Base-by-base conservation (phyloP, 2,797 vertebrate species). In the Nannoperca obscura region DNA sequence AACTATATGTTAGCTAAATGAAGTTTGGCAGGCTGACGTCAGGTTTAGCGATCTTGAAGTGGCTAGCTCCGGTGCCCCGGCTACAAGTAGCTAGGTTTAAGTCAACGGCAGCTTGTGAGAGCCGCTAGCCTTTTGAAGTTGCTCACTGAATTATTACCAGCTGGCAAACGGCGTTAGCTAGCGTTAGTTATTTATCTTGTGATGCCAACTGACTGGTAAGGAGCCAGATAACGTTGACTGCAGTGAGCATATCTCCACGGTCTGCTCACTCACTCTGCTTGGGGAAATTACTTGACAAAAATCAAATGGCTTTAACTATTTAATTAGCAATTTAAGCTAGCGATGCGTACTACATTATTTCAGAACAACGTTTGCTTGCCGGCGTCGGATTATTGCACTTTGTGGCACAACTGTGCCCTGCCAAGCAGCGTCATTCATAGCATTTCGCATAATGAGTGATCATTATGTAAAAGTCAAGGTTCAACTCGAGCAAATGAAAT, bases 401-500 rank as follows among this genome's bases (percentile, higher is more conserved):
- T 19, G 59, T 40, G 87, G 80, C 67, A 58, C 80, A 15, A 15
- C 64, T 11, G 85, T 74, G 74, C 81, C 77, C 80, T 75, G 83
- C 27, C 75, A 71, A 46, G 74, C 76, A 27, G 81, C 76, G 40
- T 74, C 75, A 20, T 50, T 58, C 70, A 2, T 34, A 65, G 68
- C 67, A 22, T 76, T 67, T 57, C 40, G 32, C 81, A 92, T 73
- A 55, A 96, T 95, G 94, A 93, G 85, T 75, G 93, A 95, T 75
- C 82, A 86, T 64, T 80, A 93, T 93, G 93, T 78, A 13, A 85
- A 91, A 79, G 90, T 88, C 12, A 86, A 85, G 66, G 79, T 88
- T 76, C 88, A 93, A 52, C 80, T 90, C 13, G 90, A 94, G 65
- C 90, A 89, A 53, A 92, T 93, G 87, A 94, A 93, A 62, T 81